Evolutionary conservation across 1,140 invertebrate genomes (phyloP).

Genomic region (Scaptomyza graminum): DNA sequence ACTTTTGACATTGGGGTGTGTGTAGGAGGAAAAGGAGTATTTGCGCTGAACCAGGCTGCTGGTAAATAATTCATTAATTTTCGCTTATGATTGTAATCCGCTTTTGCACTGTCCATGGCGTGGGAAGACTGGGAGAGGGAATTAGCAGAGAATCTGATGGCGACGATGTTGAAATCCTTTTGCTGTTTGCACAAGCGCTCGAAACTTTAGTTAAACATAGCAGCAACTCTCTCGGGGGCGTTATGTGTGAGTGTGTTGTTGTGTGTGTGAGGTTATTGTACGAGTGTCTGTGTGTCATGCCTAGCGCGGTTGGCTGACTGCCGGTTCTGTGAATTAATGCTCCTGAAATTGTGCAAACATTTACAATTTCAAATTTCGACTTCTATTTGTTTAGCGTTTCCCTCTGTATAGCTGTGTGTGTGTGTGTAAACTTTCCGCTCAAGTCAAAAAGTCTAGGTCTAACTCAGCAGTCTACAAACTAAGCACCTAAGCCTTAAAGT

Average conservation of each 20-base stretch:
- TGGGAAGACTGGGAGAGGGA: no score
- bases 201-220: conserved; percentile 73
- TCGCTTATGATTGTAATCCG: conserved; percentile 74
- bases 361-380: conserved; percentile 74
- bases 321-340: conserved; percentile 47
- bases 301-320: conserved; percentile 23
- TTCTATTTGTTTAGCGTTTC: conserved; percentile 58
- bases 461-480: conserved; percentile 34
- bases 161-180: conserved; percentile 59
- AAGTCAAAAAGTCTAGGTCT: conserved; percentile 46
- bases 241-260: not conserved
- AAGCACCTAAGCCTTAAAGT: conserved; percentile 15
- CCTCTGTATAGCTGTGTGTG: not conserved
- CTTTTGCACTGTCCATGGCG: conserved; percentile 48
- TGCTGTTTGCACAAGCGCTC: conserved; percentile 68
- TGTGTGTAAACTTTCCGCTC: conserved; percentile 37
- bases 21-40: not conserved
- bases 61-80: conserved; percentile 71
- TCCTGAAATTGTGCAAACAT: conserved; percentile 67
- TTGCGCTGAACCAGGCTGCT: conserved; percentile 61
- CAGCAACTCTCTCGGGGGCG: conserved; percentile 46
- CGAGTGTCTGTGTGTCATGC: conserved; percentile 23
- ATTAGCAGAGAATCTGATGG: conserved; percentile 27
- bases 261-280: not conserved
- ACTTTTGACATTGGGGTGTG: conserved; percentile 55